phyloP scores from a whole-genome alignment of 2,113 vertebrate genomes.

The Elephantulus edwardii region DNA sequence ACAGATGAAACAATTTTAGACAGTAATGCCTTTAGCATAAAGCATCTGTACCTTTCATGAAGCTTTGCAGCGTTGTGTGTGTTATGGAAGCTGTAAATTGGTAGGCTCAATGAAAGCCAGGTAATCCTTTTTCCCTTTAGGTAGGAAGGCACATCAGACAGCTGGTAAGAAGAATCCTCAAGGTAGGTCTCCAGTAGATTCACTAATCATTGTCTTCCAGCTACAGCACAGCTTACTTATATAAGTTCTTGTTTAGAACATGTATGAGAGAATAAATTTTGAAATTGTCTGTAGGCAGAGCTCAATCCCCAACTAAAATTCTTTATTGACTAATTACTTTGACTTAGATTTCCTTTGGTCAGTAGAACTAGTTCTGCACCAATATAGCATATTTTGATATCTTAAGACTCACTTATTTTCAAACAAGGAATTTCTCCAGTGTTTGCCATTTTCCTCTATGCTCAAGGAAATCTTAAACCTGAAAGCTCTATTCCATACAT shows the following conservation, averaged over 20 bases:
- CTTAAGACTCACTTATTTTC: background rate
- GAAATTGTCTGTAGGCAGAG: background rate
- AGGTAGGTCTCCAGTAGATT: background rate
- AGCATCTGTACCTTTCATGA: background rate
- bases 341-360: background rate
- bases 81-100: background rate
- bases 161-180: background rate
- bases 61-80: background rate
- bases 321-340: slow-evolving; percentile 22
- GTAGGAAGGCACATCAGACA: background rate
- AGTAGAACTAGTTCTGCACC: background rate
- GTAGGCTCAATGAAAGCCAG: background rate
- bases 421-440: background rate
- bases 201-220: background rate
- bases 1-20: background rate
- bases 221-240: background rate
- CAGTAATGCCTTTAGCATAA: background rate
- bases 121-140: background rate
- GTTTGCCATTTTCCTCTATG: background rate
- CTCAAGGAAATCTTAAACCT: background rate
- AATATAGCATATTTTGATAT: background rate
- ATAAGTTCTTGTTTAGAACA: background rate
- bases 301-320: background rate
- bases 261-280: background rate
- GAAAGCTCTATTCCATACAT: background rate